These are phyloP conservation scores for Mus spretus DNA, from an alignment of 2,797 vertebrate species.

Conservation along the genomic window DNA sequence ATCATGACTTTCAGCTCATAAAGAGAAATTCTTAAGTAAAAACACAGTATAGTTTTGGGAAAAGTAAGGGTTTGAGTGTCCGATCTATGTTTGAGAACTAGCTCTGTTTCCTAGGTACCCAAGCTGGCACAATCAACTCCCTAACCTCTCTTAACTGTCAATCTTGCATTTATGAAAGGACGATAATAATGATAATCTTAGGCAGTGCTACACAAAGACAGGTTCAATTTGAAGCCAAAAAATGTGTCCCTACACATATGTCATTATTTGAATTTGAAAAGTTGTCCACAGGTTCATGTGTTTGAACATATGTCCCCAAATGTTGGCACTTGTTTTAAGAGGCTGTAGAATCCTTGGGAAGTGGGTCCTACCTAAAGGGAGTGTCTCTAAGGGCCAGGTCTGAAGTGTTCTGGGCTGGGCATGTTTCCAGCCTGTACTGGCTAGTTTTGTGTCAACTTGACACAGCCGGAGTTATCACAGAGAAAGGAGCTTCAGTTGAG, in stretches of 20 bases:
- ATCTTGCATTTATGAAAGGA: background rate
- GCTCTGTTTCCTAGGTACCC: background rate
- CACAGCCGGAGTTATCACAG: too few species aligned
- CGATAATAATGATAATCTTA: background rate
- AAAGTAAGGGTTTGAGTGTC: background rate
- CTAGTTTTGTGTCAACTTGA: too few species aligned
- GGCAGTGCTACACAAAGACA: background rate
- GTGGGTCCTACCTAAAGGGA: background rate
- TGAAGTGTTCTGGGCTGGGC: background rate
- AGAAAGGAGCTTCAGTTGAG: too few species aligned
- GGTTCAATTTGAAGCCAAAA: background rate
- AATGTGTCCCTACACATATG: background rate
- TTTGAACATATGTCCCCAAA: background rate
- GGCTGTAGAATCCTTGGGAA: background rate
- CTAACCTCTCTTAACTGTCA: background rate
- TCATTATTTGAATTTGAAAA: background rate
- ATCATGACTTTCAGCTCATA: background rate
- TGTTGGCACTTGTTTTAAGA: background rate
- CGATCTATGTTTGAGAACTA: background rate
- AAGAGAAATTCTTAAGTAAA: slow-evolving; percentile 34
- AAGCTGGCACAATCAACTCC: background rate
- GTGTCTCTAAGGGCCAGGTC: background rate
- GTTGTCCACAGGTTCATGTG: background rate
- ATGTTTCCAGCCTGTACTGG: background rate
- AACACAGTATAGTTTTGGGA: slow-evolving; percentile 11